These are phyloP conservation scores for Falcunculus frontatus DNA, from an alignment of 2,113 vertebrate genomes.

Conservation along the genomic window DNA sequence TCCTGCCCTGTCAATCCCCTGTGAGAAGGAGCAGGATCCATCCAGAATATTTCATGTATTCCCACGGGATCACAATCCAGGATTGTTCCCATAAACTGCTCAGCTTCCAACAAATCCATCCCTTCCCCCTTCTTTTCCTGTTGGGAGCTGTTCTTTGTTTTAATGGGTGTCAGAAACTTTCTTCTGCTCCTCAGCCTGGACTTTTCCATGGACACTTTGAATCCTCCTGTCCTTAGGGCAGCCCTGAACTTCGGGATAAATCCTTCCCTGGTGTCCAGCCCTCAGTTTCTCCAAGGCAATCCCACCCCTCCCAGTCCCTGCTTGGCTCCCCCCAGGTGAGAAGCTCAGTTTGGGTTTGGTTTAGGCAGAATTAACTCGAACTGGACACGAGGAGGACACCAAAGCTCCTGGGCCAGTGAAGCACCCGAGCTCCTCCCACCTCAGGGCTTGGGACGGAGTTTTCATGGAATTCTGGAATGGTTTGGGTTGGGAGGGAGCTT, in stretches of 20 bases:
- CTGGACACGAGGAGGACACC: accelerated
- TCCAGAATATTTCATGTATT: background rate
- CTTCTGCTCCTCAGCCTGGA: background rate
- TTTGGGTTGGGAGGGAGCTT: background rate
- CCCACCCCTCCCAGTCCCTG: background rate
- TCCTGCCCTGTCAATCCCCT: background rate
- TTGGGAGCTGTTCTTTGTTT: background rate
- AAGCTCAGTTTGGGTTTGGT: background rate
- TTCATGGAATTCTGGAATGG: background rate
- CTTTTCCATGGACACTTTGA: accelerated
- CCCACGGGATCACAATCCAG: background rate
- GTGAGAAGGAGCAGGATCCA: background rate
- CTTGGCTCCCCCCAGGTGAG: background rate
- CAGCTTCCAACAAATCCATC: background rate
- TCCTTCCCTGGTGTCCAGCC: background rate
- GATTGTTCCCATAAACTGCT: background rate
- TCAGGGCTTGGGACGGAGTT: accelerated
- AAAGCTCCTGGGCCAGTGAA: background rate
- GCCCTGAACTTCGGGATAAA: background rate
- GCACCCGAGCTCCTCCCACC: background rate
- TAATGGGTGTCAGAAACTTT: background rate
- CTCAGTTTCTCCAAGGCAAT: background rate
- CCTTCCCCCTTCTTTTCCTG: background rate
- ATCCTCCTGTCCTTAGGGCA: background rate
- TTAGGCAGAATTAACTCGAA: background rate